Base-by-base conservation (phyloP, 2,113 vertebrate species). In the Hemiscyllium ocellatum region DNA sequence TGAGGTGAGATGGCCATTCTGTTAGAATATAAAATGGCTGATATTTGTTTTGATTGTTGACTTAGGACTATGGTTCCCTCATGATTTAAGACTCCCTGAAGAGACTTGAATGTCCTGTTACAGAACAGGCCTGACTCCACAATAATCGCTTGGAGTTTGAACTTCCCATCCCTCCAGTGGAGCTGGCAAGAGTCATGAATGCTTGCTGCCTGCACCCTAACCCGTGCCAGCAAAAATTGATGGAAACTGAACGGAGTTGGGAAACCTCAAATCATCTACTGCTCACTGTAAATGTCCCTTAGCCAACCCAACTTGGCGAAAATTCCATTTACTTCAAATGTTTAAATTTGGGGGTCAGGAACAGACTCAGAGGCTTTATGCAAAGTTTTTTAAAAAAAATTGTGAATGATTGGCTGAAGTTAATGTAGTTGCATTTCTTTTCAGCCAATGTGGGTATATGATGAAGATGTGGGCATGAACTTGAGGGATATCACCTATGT, bases 361-460 rank as follows among this genome's bases (percentile, higher is more conserved):
- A 42, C 50, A 87, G 22, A 50, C 50, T 26, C 29, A 10, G 12
- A 4, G 12, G 12, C 33, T 19, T 65, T 12, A 13, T n/a, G 2
- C 29, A 66, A 19, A 19, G 20, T 0, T 17, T 37, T 65, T 65
- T n/a, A 37, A 20, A 65, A 61, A n/a, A 65, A 22, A 33, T 29
- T 37, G 5, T 91, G 5, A 33, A 91, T 61, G 56, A 19, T 66
- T 7, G 15, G 12, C 26, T 56, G 42, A 95, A 47, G 19, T 42
- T 68, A 94, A 22, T 68, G 19, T 37, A 69, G n/a, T 68, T 93
- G 19, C 37, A 72, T 95, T 17, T 97, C 96, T 97, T 56, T 98
- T 72, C 96, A 99, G 99, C 96, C 98, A 97, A 99, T 99, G 99
- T 99, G 99, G 99, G 99, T 99, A 87, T 99, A 99, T 97, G 99